Percentiles rank a stretch among this genome's conserved stretches.
phyloP scores from a whole-genome alignment of 2,113 vertebrate genomes.

The Oostethus manadensis region DNA sequence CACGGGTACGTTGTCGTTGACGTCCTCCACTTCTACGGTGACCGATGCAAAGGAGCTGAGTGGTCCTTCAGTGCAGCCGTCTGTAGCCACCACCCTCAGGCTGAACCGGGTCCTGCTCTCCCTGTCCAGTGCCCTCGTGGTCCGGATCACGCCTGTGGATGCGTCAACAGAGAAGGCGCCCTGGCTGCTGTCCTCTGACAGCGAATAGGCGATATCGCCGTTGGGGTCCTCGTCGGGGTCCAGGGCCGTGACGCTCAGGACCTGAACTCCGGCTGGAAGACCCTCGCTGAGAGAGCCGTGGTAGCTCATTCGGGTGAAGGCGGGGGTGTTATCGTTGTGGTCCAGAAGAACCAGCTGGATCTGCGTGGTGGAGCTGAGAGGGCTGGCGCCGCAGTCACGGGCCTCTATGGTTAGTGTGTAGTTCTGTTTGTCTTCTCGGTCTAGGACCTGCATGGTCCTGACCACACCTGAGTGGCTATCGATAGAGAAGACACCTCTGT shows the following conservation, averaged over 20 bases:
- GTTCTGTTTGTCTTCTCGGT: conserved; percentile 78
- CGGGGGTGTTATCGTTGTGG: conserved; percentile 83
- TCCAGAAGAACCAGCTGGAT: conserved; percentile 79
- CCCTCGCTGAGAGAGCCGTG: conserved; percentile 78
- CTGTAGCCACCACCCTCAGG: conserved; percentile 76
- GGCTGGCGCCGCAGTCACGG: conserved; percentile 71
- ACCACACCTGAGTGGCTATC: conserved; percentile 78
- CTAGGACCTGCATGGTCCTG: conserved; percentile 72
- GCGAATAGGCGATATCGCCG: conserved; percentile 75
- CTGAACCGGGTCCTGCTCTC: conserved; percentile 75
- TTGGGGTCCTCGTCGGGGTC: conserved; percentile 81
- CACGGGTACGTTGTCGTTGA: conserved; percentile 84
- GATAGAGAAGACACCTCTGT: conserved; percentile 74
- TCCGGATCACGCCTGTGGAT: conserved; percentile 67
- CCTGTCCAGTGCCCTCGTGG: conserved; percentile 72
- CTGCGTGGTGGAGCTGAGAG: conserved; percentile 67
- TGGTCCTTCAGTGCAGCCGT: conserved; percentile 68
- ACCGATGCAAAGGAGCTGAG: conserved; percentile 73
- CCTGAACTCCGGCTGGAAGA: conserved; percentile 63
- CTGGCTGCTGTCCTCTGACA: conserved; percentile 70
- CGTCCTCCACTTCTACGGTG: conserved; percentile 75
- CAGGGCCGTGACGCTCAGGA: conserved; percentile 73
- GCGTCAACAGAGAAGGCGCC: conserved; percentile 76
- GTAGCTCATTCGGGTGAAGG: conserved; percentile 74
- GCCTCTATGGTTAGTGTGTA: conserved; percentile 80